Base-by-base conservation (phyloP, 2,113 vertebrate genomes). In the Anas platyrhynchos region DNA sequence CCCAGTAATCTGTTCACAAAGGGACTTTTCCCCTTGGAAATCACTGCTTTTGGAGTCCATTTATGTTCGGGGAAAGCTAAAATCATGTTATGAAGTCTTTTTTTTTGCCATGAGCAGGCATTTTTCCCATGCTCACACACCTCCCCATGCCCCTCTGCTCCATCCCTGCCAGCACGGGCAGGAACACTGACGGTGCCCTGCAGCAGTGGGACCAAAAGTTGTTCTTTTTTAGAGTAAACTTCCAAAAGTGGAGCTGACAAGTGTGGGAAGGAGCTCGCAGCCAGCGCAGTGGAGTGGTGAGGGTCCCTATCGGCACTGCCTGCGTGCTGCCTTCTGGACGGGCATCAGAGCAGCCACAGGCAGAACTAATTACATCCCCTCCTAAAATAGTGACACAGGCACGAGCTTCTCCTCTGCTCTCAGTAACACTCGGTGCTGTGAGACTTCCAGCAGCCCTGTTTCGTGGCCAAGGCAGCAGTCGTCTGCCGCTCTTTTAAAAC, bases 101-200 rank as follows among this genome's bases (percentile, higher is more conserved):
- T 48, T 65, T 20, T 38, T 46, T 63, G 54, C 78, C 26, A 7
- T 13, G 9, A 78, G 56, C 61, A 52, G 13, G 13, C 3, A 1
- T 17, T 61, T 76, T 32, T 79, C 66, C 81, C 52, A 20, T 0
- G 1, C 61, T 67, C 7, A 0, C 4, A 6, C 31, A 3, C 66
- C 73, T 62, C 82, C 6, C 0, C 2, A 1, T 79, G 31, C 17
- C 16, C 6, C 52, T 46, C 48, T 79, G 38, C 16, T 71, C 61
- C 38, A 2, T 62, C 44, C 26, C 73, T n/a, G 13, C 69, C 20
- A 1, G 5, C 44, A 1, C n/a, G 23, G 32, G 48, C 52, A 16
- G 62, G 10, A 56, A 63, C 2, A 2, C 0, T 0, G 85, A 12
- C 4, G 2, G 1, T 75, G 66, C 44, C 71, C 48, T 85, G 32